Evolutionary conservation across 35 echinoderm and acorn worm species (phyloP).

Genomic region (Lytechinus pictus): DNA sequence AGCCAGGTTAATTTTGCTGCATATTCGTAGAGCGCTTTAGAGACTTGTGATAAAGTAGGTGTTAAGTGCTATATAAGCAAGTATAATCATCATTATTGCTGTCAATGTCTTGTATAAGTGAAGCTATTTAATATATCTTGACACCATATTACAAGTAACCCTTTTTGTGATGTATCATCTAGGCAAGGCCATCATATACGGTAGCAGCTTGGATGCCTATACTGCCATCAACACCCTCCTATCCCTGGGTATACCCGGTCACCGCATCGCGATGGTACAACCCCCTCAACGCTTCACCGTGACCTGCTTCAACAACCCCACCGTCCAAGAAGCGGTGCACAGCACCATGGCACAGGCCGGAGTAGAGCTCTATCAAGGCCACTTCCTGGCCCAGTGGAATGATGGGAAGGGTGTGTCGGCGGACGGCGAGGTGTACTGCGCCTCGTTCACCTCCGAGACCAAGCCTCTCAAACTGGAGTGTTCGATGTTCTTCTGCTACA

Average conservation of each 20-base stretch:
- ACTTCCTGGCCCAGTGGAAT: constrained; percentile 96
- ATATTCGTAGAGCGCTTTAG: no score
- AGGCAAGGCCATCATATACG: constrained; percentile 96
- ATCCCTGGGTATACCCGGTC: constrained; percentile 66
- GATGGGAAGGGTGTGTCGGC: constrained; percentile 77
- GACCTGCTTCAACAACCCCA: constrained; percentile 88
- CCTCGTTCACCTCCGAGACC: constrained; percentile 79
- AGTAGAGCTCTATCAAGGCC: constrained; percentile 72
- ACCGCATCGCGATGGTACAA: constrained; percentile 73
- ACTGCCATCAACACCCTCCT: constrained; percentile 76
- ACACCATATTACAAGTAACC: not conserved
- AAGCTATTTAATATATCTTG: no score
- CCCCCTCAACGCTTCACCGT: constrained; percentile 75
- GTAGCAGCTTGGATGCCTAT: constrained; percentile 87
- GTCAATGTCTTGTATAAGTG: no score
- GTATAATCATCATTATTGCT: no score
- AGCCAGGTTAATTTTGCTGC: no score
- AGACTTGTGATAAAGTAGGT: no score
- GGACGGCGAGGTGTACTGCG: constrained; percentile 71
- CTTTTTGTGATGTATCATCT: not conserved
- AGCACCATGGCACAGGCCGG: constrained; percentile 62
- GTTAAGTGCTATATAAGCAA: no score
- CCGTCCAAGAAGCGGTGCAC: constrained; percentile 67
- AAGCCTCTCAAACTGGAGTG: constrained; percentile 98
- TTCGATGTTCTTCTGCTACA: constrained; percentile 92